Conservation (phyloP, 2,888 invertebrate genomes). For the Drosophila anomelani region DNA sequence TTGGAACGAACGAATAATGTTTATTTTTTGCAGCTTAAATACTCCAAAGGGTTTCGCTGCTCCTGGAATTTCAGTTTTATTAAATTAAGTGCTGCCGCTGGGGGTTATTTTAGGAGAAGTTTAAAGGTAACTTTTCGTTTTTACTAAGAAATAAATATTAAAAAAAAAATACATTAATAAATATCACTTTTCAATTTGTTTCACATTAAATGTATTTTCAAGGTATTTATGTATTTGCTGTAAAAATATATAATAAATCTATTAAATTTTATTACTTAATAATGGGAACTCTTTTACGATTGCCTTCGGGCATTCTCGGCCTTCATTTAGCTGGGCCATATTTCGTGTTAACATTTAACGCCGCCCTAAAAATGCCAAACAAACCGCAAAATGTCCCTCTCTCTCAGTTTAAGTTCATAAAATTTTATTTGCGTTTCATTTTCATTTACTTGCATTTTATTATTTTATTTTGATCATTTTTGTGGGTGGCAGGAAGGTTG, state of each 20-base stretch:
- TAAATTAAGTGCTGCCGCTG: neutral
- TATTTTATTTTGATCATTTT: constrained; percentile 70
- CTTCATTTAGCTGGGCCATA: constrained; percentile 17
- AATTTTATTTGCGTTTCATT: constrained; percentile 78
- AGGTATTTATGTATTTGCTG: neutral
- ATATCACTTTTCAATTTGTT: neutral
- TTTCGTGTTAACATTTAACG: constrained; percentile 75
- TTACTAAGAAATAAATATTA: too few species aligned
- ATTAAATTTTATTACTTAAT: constrained; percentile 4
- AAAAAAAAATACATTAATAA: neutral
- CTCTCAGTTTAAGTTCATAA: constrained; percentile 59
- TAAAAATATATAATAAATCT: constrained; percentile 4
- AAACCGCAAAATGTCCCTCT: constrained; percentile 23
- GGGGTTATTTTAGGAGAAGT: neutral
- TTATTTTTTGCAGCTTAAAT: constrained; percentile 9
- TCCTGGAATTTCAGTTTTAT: constrained; percentile 7
- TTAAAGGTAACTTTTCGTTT: too few species aligned
- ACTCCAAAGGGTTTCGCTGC: neutral
- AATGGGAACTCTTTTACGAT: constrained; percentile 18
- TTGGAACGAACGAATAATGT: constrained; percentile 1
- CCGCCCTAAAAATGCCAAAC: constrained; percentile 54
- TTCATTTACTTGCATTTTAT: constrained; percentile 75
- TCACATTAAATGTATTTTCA: neutral
- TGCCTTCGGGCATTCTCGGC: neutral
- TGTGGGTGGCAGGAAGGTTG: constrained; percentile 1